Evolutionary conservation across 2,113 vertebrate genomes (phyloP).

Genomic region (Amazona vittata): DNA sequence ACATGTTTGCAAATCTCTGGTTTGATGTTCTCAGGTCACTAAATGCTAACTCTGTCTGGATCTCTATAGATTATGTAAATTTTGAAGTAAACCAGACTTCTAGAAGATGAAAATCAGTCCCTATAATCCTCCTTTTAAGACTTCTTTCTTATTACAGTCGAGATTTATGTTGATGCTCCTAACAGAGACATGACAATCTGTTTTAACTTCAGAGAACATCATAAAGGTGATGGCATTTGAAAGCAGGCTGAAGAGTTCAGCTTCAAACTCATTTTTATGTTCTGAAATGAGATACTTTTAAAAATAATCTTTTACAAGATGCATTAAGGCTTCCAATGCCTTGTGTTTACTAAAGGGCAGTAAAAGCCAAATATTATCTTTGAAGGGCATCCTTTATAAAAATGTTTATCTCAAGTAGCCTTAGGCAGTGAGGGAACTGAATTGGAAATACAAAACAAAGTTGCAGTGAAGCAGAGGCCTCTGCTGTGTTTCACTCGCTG

Average conservation of each 20-base stretch:
- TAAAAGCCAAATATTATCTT: constrained; percentile 48
- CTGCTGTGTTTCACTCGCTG: not conserved
- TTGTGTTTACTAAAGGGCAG: constrained; percentile 34
- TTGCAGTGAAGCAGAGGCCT: not conserved
- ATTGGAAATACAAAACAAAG: not conserved
- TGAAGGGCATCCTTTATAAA: constrained; percentile 37
- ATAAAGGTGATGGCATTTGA: constrained; percentile 44
- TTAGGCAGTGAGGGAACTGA: not conserved
- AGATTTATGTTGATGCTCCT: constrained; percentile 48
- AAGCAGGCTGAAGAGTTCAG: not conserved
- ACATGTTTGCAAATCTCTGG: not conserved
- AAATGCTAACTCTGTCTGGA: constrained; percentile 4
- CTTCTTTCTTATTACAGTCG: not conserved
- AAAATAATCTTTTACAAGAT: constrained; percentile 52
- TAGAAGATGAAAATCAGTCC: constrained; percentile 48
- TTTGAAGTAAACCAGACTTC: constrained; percentile 52
- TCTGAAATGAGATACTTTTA: constrained; percentile 31
- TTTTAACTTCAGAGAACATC: constrained; percentile 32
- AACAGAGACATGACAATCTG: not conserved
- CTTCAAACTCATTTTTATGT: constrained; percentile 20
- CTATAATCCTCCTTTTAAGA: constrained; percentile 46
- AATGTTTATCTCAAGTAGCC: constrained; percentile 21
- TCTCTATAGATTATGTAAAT: constrained; percentile 52
- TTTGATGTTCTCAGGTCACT: constrained; percentile 43
- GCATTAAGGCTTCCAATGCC: constrained; percentile 21